Percentiles rank a stretch among this genome's conserved stretches.
phyloP scores from a whole-genome alignment of 2,888 invertebrate species.

The Halictus quadricinctus region DNA sequence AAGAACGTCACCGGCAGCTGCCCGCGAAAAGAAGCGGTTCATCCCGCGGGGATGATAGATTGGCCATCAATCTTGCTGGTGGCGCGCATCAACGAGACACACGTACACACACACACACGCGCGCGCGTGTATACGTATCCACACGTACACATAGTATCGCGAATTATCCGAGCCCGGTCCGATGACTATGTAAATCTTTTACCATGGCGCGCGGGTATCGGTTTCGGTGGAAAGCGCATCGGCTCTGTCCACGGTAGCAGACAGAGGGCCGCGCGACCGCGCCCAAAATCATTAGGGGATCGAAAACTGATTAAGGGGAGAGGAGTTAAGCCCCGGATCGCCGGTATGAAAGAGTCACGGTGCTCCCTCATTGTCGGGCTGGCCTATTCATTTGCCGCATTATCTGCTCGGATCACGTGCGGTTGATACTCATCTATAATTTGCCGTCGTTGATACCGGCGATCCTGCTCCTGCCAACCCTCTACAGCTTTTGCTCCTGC shows the following conservation, averaged over 20 bases:
- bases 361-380: conserved; percentile 76
- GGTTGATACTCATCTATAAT: conserved; percentile 80
- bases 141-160: conserved; percentile 14
- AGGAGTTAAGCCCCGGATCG: conserved; percentile 71
- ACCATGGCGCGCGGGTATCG: conserved; percentile 48
- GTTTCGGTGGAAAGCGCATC: conserved; percentile 42
- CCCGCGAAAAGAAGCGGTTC: conserved; percentile 36
- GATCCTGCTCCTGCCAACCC: conserved; percentile 15
- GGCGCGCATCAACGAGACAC: conserved; percentile 18
- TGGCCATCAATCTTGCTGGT: conserved; percentile 43
- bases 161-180: conserved; percentile 34
- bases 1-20: neutral
- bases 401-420: conserved; percentile 79
- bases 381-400: conserved; percentile 79
- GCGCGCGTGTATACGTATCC: neutral
- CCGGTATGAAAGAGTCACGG: conserved; percentile 78
- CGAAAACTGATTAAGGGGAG: conserved; percentile 79
- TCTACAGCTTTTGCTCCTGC: conserved; percentile 26
- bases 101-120: neutral
- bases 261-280: conserved; percentile 65
- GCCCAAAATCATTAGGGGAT: conserved; percentile 80
- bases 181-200: conserved; percentile 53
- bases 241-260: conserved; percentile 37
- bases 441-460: conserved; percentile 65
- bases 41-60: conserved; percentile 25